Evolutionary conservation across 2,888 invertebrate species (phyloP).

Genomic region (Nymphalis polychloros): DNA sequence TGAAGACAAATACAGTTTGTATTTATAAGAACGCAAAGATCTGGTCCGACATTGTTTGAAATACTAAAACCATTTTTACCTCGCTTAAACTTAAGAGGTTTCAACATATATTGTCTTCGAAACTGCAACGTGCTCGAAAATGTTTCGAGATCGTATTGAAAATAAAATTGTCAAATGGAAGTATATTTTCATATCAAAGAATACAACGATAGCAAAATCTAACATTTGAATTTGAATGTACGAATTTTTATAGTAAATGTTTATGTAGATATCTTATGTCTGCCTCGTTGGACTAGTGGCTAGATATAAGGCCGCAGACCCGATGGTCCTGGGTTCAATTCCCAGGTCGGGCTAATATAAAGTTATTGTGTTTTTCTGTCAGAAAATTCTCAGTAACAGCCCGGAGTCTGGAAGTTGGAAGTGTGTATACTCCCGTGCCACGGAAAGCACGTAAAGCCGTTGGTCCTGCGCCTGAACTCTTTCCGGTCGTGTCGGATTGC

Average conservation of each 20-base stretch:
- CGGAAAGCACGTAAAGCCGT: no score
- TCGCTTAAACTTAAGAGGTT: background rate
- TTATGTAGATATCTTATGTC: background rate
- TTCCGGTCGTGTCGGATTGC: no score
- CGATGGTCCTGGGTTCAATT: no score
- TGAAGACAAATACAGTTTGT: background rate
- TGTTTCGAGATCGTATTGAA: conserved; percentile 17
- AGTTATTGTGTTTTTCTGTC: no score
- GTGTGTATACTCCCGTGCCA: no score
- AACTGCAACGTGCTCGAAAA: conserved; percentile 18
- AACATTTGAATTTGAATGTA: background rate
- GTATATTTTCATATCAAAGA: conserved; percentile 9
- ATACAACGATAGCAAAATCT: background rate
- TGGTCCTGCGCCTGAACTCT: no score
- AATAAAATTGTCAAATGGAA: conserved; percentile 15
- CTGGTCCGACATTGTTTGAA: background rate
- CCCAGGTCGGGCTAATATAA: no score
- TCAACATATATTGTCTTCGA: conserved; percentile 9
- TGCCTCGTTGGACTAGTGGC: no score
- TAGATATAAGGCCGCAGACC: no score
- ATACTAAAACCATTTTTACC: conserved; percentile 3
- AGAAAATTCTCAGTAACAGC: no score
- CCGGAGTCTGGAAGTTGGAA: no score
- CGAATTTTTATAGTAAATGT: background rate
- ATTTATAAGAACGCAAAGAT: background rate